Base-by-base conservation (phyloP, 2,113 vertebrate species). In the Anas platyrhynchos region DNA sequence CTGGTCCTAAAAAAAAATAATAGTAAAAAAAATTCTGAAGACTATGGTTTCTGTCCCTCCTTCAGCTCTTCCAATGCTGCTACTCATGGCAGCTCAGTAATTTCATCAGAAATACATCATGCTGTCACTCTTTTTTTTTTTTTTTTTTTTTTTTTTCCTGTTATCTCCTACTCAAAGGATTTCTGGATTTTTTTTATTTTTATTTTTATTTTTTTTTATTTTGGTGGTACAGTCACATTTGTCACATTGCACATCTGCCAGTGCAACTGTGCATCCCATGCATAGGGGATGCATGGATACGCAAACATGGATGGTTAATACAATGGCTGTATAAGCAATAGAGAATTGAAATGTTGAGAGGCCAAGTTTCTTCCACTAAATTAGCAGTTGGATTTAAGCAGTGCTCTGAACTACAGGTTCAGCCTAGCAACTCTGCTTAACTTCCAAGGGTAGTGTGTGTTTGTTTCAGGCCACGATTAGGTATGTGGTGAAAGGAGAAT, bases 81-180 rank as follows among this genome's bases (percentile, higher is more conserved):
- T 38, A 26, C 17, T 46, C 26, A 43, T 9, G n/a, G 17, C 34
- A 87, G 13, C 25, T 80, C 63, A 23, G 7, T 20, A 67, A 86
- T 61, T 83, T 38, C 43, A 16, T 74, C 25, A 25, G 16, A 93
- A 80, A 55, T 27, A 31, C 3, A 0, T 29, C 16, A 59, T 32
- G 13, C 1, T 8, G 21, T 46, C 2, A 1, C 3, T 54, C 11
- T 27, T 43, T 7, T 21, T 26, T 27, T 38, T 22, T 26, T 26
- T n/a, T n/a, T 43, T 8, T 20, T 26, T 27, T 38, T 16, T 26
- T 36, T 36, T 44, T 27, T 12, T 1, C n/a, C 48, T 31, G 15
- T 36, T 50, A 59, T 62, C 3, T 63, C 0, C 0, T 25, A 27
- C 7, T 80, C 1, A 0, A 23, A 31, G 48, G 38, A 38, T 77